Conservation (phyloP, 2,888 invertebrate species). For the Zelleria hepariella region DNA sequence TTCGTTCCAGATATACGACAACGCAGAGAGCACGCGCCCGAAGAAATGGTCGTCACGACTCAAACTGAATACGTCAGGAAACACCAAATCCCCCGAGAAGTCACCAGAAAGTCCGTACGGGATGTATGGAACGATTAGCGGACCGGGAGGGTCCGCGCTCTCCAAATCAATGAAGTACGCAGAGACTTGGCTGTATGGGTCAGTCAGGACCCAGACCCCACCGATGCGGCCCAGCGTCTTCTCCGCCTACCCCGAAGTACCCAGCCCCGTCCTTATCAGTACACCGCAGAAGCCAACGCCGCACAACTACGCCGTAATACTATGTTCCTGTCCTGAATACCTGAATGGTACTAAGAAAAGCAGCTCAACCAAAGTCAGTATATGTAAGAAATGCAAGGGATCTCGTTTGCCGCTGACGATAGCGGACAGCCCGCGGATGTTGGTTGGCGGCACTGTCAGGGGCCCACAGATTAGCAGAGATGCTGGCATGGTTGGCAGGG, state of each 20-base stretch:
- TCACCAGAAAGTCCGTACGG: constrained; percentile 57
- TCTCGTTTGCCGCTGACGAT: constrained; percentile 80
- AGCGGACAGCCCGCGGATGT: constrained; percentile 69
- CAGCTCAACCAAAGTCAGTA: constrained; percentile 80
- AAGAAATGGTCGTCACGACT: constrained; percentile 83
- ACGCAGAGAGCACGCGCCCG: constrained; percentile 67
- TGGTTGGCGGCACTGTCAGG: constrained; percentile 75
- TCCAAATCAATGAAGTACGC: constrained; percentile 89
- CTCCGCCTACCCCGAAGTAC: constrained; percentile 57
- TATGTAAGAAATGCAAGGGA: constrained; percentile 88
- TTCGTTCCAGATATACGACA: constrained; percentile 58
- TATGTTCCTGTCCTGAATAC: constrained; percentile 87
- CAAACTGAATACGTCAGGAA: constrained; percentile 70
- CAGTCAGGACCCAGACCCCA: constrained; percentile 73
- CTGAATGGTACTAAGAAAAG: constrained; percentile 81
- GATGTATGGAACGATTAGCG: constrained; percentile 64
- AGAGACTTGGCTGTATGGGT: constrained; percentile 89
- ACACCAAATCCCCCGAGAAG: constrained; percentile 57
- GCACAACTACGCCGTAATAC: constrained; percentile 78
- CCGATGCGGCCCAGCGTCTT: constrained; percentile 62
- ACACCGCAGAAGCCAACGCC: constrained; percentile 71
- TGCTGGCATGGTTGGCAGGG: constrained; percentile 61
- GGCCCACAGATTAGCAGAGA: constrained; percentile 62
- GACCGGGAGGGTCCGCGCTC: constrained; percentile 78
- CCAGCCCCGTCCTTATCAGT: constrained; percentile 63